phyloP scores from a whole-genome alignment of 2,888 invertebrate genomes.

The Euplexia lucipara region DNA sequence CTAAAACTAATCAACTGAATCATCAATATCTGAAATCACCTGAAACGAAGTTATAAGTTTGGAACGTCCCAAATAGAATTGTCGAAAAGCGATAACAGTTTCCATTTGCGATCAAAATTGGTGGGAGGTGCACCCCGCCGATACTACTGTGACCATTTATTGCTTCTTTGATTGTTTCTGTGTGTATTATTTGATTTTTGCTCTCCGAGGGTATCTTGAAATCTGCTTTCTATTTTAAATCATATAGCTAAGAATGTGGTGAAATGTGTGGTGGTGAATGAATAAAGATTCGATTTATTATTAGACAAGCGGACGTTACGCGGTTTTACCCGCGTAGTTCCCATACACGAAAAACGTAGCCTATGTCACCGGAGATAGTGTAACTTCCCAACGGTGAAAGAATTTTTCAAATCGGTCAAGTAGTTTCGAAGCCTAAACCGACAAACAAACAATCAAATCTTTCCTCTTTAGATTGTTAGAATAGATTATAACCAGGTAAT shows the following conservation, averaged over 20 bases:
- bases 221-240: conserved; percentile 23
- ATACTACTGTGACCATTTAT: conserved; percentile 71
- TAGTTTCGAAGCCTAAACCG: too few species aligned
- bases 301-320: too few species aligned
- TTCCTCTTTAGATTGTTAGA: too few species aligned
- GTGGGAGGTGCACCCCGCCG: conserved; percentile 75
- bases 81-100: conserved; percentile 86
- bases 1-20: conserved; percentile 39
- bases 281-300: too few species aligned
- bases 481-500: too few species aligned
- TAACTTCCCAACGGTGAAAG: too few species aligned
- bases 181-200: conserved; percentile 69
- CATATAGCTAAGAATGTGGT: not conserved
- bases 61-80: conserved; percentile 83
- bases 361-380: too few species aligned
- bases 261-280: too few species aligned
- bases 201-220: conserved; percentile 43
- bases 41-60: conserved; percentile 81
- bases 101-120: conserved; percentile 87
- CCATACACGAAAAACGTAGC: too few species aligned
- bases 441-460: too few species aligned
- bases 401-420: too few species aligned
- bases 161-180: conserved; percentile 77
- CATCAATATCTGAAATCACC: conserved; percentile 69
- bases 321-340: too few species aligned